Evolutionary conservation across 1,140 invertebrate species (phyloP).

Genomic region (Trichomalopsis sarcophagae): DNA sequence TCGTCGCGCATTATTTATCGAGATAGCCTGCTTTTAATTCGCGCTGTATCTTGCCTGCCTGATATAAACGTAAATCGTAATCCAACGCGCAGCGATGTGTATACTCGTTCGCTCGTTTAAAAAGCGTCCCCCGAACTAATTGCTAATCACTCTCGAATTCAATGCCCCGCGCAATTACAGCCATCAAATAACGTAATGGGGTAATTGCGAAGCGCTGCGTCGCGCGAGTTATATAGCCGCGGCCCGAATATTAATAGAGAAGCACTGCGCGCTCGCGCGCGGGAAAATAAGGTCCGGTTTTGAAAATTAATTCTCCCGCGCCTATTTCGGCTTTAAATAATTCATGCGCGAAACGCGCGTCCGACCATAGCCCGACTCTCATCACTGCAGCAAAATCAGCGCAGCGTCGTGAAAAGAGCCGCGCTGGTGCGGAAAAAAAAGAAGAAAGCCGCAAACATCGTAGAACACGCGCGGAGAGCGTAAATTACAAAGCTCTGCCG

Average conservation of each 20-base stretch:
- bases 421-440: background rate
- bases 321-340: background rate
- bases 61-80: background rate
- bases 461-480: background rate
- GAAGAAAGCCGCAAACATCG: background rate
- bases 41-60: no score
- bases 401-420: background rate
- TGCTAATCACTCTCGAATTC: background rate
- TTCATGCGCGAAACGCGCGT: background rate
- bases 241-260: constrained; percentile 9
- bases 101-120: background rate
- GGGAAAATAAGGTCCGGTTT: background rate
- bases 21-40: no score
- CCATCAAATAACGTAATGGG: constrained; percentile 9
- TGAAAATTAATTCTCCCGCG: background rate
- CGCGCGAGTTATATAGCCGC: background rate
- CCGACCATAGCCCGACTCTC: background rate
- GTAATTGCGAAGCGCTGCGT: background rate
- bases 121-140: background rate
- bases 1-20: no score
- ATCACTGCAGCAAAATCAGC: background rate
- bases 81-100: no score
- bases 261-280: no score
- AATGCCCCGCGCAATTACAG: background rate
- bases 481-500: background rate